Conservation (phyloP, 2,113 vertebrate genomes). For the Ellobius talpinus region DNA sequence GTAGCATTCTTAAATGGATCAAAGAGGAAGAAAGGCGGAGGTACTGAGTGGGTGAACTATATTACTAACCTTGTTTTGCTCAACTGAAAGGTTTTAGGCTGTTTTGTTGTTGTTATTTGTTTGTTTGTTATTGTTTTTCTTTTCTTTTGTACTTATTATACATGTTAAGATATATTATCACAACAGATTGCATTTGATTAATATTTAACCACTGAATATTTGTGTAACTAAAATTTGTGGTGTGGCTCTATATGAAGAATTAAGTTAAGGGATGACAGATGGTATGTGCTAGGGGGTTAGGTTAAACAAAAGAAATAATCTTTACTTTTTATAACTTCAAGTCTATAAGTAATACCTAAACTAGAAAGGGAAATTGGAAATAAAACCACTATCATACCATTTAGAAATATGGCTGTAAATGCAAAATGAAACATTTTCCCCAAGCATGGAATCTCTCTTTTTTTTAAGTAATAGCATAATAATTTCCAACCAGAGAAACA, state of each 20-base stretch:
- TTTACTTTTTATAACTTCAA: background rate
- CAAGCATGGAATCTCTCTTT: background rate
- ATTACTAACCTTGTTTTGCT: background rate
- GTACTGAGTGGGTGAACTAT: background rate
- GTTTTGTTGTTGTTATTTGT: too few species aligned
- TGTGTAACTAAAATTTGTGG: background rate
- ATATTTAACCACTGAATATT: background rate
- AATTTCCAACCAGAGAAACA: background rate
- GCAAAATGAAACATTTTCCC: background rate
- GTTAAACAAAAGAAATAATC: background rate
- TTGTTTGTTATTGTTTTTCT: background rate
- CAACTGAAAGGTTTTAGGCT: background rate
- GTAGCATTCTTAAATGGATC: background rate
- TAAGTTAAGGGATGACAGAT: background rate
- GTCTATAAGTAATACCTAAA: background rate
- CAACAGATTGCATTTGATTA: background rate
- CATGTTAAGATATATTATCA: conserved; percentile 1
- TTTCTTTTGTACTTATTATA: conserved; percentile 6
- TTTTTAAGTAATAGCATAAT: background rate
- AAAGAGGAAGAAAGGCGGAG: conserved; percentile 13
- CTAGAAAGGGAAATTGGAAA: background rate
- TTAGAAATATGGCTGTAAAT: background rate
- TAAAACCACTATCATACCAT: background rate
- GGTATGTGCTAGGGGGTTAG: fast-evolving
- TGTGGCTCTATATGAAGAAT: background rate